Conservation (phyloP, 37 sponge, comb jelly and placozoan genomes). For the Spongilla lacustris region DNA sequence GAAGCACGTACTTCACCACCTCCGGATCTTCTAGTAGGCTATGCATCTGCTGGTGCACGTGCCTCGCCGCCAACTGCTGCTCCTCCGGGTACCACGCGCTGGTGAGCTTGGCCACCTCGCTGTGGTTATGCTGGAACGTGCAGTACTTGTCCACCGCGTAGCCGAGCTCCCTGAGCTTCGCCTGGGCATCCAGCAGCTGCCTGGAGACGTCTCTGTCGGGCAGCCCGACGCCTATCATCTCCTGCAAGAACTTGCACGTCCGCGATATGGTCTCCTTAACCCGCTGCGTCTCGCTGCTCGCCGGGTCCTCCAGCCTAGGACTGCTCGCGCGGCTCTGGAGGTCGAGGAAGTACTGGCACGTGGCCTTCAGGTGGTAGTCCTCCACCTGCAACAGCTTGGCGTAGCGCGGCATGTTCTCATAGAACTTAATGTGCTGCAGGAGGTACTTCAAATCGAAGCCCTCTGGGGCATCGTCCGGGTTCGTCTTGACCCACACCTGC, state of each 20-base stretch:
- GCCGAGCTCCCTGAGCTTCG: slow-evolving; percentile 33
- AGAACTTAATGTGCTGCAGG: slow-evolving; percentile 73
- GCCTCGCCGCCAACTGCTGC: slow-evolving; percentile 50
- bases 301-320: slow-evolving; percentile 32
- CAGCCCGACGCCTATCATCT: slow-evolving; percentile 52
- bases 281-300: slow-evolving; percentile 16
- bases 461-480: slow-evolving; percentile 65
- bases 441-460: slow-evolving; percentile 69
- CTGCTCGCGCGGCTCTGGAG: slow-evolving; percentile 55
- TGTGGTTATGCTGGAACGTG: slow-evolving; percentile 59
- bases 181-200: slow-evolving; percentile 45
- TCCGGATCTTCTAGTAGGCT: slow-evolving; percentile 50
- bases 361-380: slow-evolving; percentile 51
- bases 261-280: slow-evolving; percentile 50
- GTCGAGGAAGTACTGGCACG: slow-evolving; percentile 67
- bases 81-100: slow-evolving; percentile 60
- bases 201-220: slow-evolving; percentile 58
- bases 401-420: slow-evolving; percentile 68
- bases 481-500: slow-evolving; percentile 70
- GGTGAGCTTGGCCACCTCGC: slow-evolving; percentile 23
- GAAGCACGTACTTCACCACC: slow-evolving; percentile 47
- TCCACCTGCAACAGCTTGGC: slow-evolving; percentile 44
- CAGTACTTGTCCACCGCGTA: slow-evolving; percentile 52
- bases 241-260: slow-evolving; percentile 50
- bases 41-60: slow-evolving; percentile 59